phyloP scores from a whole-genome alignment of 2,797 vertebrate genomes.

The Chiloscyllium punctatum region DNA sequence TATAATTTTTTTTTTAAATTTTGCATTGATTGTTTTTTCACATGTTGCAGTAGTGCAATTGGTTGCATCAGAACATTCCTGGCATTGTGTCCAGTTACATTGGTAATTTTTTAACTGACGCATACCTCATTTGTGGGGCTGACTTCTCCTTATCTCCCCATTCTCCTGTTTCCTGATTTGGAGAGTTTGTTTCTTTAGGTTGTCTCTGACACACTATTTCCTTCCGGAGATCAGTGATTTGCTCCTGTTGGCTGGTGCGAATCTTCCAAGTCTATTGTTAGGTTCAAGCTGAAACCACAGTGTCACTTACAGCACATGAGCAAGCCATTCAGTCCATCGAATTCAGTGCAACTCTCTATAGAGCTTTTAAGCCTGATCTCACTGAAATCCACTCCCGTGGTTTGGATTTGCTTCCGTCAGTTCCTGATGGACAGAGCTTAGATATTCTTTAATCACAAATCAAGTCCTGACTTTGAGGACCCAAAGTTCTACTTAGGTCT shows the following conservation, averaged over 20 bases:
- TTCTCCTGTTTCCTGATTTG: background rate
- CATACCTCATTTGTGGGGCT: background rate
- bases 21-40: background rate
- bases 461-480: background rate
- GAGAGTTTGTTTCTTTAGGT: background rate
- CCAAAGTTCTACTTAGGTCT: background rate
- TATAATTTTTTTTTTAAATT: too few relatives aligned
- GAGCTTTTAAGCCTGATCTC: background rate
- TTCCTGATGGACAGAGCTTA: background rate
- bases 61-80: background rate
- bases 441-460: background rate
- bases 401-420: background rate
- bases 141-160: background rate
- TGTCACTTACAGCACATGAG: too few relatives aligned
- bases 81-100: background rate
- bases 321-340: too few relatives aligned
- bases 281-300: background rate
- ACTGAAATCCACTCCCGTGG: background rate
- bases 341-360: too few relatives aligned
- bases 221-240: conserved; percentile 26
- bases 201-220: background rate
- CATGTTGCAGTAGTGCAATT: background rate
- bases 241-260: background rate
- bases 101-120: background rate
- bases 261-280: background rate